Evolutionary conservation across 2,888 invertebrate species (phyloP), one percentile per base, ranked within the genome.

Genomic region (Himalopsyche tibetana): DNA sequence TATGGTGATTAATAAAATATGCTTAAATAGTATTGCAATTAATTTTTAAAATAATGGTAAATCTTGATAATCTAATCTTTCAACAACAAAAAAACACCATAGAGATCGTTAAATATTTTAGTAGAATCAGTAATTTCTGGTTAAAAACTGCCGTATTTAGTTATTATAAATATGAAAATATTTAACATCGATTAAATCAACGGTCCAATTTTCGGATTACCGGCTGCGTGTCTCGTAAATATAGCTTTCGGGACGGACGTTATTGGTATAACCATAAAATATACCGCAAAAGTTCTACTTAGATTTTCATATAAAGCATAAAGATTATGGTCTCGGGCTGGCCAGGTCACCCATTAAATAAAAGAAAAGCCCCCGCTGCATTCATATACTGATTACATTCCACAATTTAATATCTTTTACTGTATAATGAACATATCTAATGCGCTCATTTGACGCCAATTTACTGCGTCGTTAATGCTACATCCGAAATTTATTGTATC

Each of bases 371-470:
- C 36, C 36, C 28, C 74, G 74, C 36, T 36, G 74, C 74, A 36
- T 74, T 74, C 36, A 38, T 15, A 12, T 36, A 36, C 74, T 74
- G 38, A 74, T 74, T 38, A 74, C 74, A 82, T 51, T 51, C 55
- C 82, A 55, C 82, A 82, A 74, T 86, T 87, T 87, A 80, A 84
- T 84, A 42, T 80, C 82, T 74, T 63, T 82, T 56, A 38, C 83
- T 17, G 83, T 79, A 83, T 87, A 85, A 83, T 82, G 87, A 85
- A 83, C 84, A 84, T 84, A 84, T 83, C 82, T 84, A 82, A 87
- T 82, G 85, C 45, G 55, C 82, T 87, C 82, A 85, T 84, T 85
- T 84, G 87, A 87, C 87, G 85, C 83, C 84, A 87, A 87, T 87
- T 87, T 87, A 87, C 83, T 80, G 42, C 82, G 81, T 81, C 85